Conservation (phyloP, 2,797 vertebrate genomes). For the Sparidentex hasta region DNA sequence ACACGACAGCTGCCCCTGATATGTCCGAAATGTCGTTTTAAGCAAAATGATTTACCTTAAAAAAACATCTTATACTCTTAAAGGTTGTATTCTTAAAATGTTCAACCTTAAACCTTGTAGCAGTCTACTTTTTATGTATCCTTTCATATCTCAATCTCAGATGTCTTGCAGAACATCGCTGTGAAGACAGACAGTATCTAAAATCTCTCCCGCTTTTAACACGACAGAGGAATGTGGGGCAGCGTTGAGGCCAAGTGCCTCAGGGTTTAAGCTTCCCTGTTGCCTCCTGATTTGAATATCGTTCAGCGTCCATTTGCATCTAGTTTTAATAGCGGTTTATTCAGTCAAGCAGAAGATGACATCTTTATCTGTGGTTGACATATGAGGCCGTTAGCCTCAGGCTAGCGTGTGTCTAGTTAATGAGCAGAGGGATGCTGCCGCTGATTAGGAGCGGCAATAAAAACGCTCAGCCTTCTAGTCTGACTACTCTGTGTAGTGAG, state of each 20-base stretch:
- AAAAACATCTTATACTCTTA: background rate
- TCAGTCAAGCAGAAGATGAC: slow-evolving; percentile 83
- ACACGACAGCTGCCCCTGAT: slow-evolving; percentile 8
- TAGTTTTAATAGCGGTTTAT: slow-evolving; percentile 80
- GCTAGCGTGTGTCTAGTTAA: slow-evolving; percentile 83
- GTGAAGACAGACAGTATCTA: slow-evolving; percentile 49
- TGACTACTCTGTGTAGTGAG: slow-evolving; percentile 51
- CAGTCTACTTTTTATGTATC: background rate
- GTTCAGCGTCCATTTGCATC: slow-evolving; percentile 76
- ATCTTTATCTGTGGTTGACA: slow-evolving; percentile 83
- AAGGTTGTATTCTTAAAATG: background rate
- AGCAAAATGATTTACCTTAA: background rate
- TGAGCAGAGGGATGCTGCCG: slow-evolving; percentile 81
- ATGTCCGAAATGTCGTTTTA: background rate
- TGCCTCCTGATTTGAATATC: slow-evolving; percentile 79
- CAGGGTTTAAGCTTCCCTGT: slow-evolving; percentile 71
- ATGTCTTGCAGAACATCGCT: slow-evolving; percentile 29
- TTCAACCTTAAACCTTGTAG: background rate
- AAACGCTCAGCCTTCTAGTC: slow-evolving; percentile 51
- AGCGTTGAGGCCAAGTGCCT: slow-evolving; percentile 67
- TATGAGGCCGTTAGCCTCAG: slow-evolving; percentile 79
- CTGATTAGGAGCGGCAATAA: slow-evolving; percentile 79
- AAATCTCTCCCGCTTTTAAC: slow-evolving; percentile 47
- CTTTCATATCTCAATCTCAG: slow-evolving; percentile 4
- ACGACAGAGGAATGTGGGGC: slow-evolving; percentile 69